phyloP scores from a whole-genome alignment of 2,113 vertebrate species.

The Maccullochella peelii region DNA sequence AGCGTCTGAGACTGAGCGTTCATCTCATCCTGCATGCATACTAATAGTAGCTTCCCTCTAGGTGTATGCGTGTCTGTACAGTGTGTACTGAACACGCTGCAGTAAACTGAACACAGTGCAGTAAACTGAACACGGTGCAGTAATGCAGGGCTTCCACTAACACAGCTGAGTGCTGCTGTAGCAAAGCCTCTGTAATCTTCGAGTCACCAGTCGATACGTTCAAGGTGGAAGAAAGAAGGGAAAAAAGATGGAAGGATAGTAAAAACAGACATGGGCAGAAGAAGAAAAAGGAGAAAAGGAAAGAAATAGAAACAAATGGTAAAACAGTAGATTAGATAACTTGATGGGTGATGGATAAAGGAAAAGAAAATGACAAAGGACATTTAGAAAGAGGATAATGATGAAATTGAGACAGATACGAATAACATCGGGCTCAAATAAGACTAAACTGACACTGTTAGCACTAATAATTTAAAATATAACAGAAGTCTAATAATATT shows the following conservation, averaged over 20 bases:
- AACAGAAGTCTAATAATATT: not conserved
- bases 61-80: conserved; percentile 31
- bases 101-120: conserved; percentile 27
- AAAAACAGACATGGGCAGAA: not conserved
- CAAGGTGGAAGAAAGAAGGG: not conserved
- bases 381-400: conserved; percentile 1
- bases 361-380: not conserved
- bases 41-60: conserved; percentile 20
- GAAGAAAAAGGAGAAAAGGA: conserved; percentile 4
- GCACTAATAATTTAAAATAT: not conserved
- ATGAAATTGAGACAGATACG: not conserved
- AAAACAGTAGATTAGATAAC: not conserved
- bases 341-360: not conserved
- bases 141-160: conserved; percentile 46
- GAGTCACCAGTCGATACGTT: conserved; percentile 12
- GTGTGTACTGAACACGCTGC: conserved; percentile 11
- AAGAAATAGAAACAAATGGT: not conserved
- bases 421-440: not conserved
- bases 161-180: conserved; percentile 26
- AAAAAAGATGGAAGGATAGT: not conserved
- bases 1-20: conserved; percentile 20
- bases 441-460: not conserved
- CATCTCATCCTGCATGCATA: conserved; percentile 21
- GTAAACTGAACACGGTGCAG: conserved; percentile 24
- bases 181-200: conserved; percentile 50